Base-by-base conservation (phyloP, 2,113 vertebrate genomes). In the Hippocampus guttulatus region DNA sequence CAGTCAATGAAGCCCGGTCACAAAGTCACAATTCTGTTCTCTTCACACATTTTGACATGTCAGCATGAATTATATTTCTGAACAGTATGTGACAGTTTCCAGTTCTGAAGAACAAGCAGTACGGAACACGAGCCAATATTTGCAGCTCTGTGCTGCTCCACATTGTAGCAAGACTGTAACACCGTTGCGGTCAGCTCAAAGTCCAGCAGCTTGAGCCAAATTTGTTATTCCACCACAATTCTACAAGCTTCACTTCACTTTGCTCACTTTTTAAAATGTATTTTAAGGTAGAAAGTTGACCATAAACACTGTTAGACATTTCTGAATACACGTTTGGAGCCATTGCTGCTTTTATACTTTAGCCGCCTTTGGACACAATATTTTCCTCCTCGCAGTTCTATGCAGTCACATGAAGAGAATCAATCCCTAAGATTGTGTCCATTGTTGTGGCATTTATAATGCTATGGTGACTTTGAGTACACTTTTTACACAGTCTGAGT, bases 1-100 rank as follows among this genome's bases (percentile, higher is more conserved):
- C 85, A 86, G 84, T 83, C 84, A 80, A 75, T 80, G 77, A 38
- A 60, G 33, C 72, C 62, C 71, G 73, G 57, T 70, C 84, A 23
- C 11, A 15, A 73, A 79, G 75, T 79, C 41, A 71, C 54, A 8
- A 3, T 75, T 71, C 77, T 70, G 73, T 68, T 68, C 65, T 62
- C 69, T 64, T n/a, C 7, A 21, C 58, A 0, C 57, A 45, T 71
- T 70, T 75, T 81, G 40, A 41, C 60, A 23, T 41, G 66, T 64
- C 30, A 65, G 8, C 27, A 58, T 69, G 45, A 74, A 75, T 25
- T 70, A n/a, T 64, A 8, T 57, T 55, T 63, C 15, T 40, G 5
- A 12, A 30, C 16, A 55, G 14, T 73, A n/a, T 8, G 11, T 25
- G 18, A 65, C 27, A 38, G 30, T 30, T 21, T 3, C 25, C 6